Base-by-base conservation (phyloP, 1,140 invertebrate species). In the Apolygus lucorum region DNA sequence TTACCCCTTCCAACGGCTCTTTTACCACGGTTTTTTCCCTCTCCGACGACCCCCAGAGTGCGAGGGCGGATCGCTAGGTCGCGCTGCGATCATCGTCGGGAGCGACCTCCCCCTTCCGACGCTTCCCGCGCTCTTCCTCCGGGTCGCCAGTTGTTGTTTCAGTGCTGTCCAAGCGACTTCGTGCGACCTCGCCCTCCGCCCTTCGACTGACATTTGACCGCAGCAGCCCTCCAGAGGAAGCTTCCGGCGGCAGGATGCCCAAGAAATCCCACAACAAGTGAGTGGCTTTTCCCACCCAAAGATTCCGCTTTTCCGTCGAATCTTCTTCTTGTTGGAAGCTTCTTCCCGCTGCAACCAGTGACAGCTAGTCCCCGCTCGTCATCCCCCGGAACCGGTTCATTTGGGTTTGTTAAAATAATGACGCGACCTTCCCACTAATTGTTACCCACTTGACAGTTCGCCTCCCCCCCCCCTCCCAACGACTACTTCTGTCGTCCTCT, bases 241-340 rank as follows among this genome's bases (percentile, higher is more conserved):
- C 4, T 42, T 42, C 17, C 17, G 34, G 17, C 34, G 54, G 8
- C 54, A 21, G 8, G 11, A 66, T 66, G 64, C 27, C 64, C 11
- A 66, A 66, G n/a, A 66, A 66, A 27, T 29, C 28, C 1, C 64
- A 66, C n/a, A 66, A 66, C 64, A 66, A 66, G 64, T 66, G 28
- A 66, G 64, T 66, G 2, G 4, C 28, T n/a, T n/a, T n/a, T n/a
- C n/a, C n/a, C n/a, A n/a, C n/a, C n/a, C n/a, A n/a, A n/a, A n/a
- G n/a, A n/a, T n/a, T n/a, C n/a, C n/a, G n/a, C n/a, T n/a, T n/a
- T n/a, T n/a, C n/a, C n/a, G n/a, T n/a, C n/a, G n/a, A n/a, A n/a
- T n/a, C n/a, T n/a, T n/a, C n/a, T n/a, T n/a, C n/a, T n/a, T n/a
- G n/a, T n/a, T n/a, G n/a, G n/a, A n/a, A n/a, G n/a, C n/a, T n/a